phyloP scores from a whole-genome alignment of 2,888 invertebrate genomes.

The Apamea sordens region DNA sequence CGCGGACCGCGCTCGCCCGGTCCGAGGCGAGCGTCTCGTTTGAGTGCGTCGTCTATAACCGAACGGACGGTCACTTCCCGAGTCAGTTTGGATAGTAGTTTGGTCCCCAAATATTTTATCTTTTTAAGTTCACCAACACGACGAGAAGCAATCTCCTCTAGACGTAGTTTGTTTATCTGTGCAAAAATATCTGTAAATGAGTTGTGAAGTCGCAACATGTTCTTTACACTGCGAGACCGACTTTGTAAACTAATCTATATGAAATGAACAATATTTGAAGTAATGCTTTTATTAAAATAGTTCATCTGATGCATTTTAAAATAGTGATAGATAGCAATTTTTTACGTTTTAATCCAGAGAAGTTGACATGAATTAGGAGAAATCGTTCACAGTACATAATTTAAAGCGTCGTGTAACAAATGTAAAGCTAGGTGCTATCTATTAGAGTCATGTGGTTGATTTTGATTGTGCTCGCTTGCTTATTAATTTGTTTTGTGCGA shows the following conservation, averaged over 20 bases:
- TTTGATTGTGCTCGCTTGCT: slow-evolving; percentile 51
- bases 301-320: slow-evolving; percentile 64
- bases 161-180: slow-evolving; percentile 63
- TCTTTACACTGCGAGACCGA: slow-evolving; percentile 43
- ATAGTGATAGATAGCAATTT: slow-evolving; percentile 62
- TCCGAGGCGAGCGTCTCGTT: slow-evolving; percentile 23
- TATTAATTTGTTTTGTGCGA: slow-evolving; percentile 45
- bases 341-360: slow-evolving; percentile 53
- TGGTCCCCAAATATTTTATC: slow-evolving; percentile 63
- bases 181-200: slow-evolving; percentile 52
- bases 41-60: slow-evolving; percentile 18
- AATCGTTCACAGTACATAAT: slow-evolving; percentile 57
- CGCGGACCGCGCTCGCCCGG: slow-evolving; percentile 6
- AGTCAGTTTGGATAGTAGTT: slow-evolving; percentile 38
- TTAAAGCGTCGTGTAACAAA: slow-evolving; percentile 49
- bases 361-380: slow-evolving; percentile 45
- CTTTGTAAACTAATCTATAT: slow-evolving; percentile 53
- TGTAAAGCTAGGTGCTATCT: slow-evolving; percentile 65
- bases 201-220: slow-evolving; percentile 43
- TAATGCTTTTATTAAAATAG: slow-evolving; percentile 65
- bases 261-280: slow-evolving; percentile 61
- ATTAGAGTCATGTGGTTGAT: slow-evolving; percentile 54
- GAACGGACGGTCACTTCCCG: slow-evolving; percentile 28
- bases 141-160: slow-evolving; percentile 67
- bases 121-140: slow-evolving; percentile 56